These are phyloP conservation scores for Ageneiosus marmoratus DNA, from an alignment of 2,113 vertebrate genomes.

Conservation along the genomic window DNA sequence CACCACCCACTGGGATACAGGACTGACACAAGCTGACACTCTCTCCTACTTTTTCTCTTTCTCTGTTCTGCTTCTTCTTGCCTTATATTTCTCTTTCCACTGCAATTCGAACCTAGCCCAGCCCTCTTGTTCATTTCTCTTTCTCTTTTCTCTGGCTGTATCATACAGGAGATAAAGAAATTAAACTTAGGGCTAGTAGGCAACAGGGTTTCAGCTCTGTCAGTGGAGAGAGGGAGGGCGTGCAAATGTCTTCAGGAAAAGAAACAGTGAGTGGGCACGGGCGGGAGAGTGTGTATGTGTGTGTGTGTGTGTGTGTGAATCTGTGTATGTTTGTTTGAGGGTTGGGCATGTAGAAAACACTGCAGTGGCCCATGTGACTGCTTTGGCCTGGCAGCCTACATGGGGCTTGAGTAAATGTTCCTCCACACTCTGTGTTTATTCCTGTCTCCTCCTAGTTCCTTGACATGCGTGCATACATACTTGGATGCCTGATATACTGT, in stretches of 20 bases:
- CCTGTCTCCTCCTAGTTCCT: conserved; percentile 27
- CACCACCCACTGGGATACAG: conserved; percentile 68
- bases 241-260: conserved; percentile 38
- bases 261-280: neutral
- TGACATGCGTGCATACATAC: neutral
- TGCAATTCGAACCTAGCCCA: conserved; percentile 7
- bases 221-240: conserved; percentile 25
- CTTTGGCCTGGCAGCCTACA: conserved; percentile 33
- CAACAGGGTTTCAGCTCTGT: conserved; percentile 57
- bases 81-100: conserved; percentile 5
- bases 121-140: neutral
- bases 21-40: conserved; percentile 47
- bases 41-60: conserved; percentile 2
- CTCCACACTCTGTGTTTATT: conserved; percentile 39
- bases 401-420: conserved; percentile 31
- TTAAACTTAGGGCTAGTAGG: conserved; percentile 58
- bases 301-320: conserved; percentile 14
- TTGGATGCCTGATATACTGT: conserved; percentile 19
- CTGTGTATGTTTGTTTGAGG: neutral
- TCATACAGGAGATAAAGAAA: conserved; percentile 55
- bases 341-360: conserved; percentile 14
- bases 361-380: conserved; percentile 21
- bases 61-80: conserved; percentile 55
- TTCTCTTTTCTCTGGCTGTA: conserved; percentile 61
- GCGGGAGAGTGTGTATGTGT: neutral